phyloP scores from a whole-genome alignment of 2,113 vertebrate genomes.

The Myxocyprinus asiaticus region DNA sequence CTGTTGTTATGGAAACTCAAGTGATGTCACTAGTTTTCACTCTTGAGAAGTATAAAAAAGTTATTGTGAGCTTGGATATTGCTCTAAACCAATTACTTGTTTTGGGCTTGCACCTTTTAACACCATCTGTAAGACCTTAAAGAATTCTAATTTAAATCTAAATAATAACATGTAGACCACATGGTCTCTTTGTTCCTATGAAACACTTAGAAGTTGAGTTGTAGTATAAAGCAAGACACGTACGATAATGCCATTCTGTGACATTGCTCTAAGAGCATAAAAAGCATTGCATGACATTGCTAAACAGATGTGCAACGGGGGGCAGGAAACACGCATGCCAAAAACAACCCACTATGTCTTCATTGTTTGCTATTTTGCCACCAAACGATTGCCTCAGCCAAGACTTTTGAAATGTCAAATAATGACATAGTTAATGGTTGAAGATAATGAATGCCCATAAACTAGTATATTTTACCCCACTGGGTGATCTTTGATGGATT shows the following conservation, averaged over 20 bases:
- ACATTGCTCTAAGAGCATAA: not conserved
- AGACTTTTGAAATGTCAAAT: not conserved
- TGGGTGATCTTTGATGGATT: conserved; percentile 29
- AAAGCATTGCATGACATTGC: too few relatives aligned
- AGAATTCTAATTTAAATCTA: not conserved
- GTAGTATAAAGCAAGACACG: not conserved
- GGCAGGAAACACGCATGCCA: too few relatives aligned
- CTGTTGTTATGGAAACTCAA: conserved; percentile 4
- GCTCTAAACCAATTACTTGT: not conserved
- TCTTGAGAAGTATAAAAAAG: too few relatives aligned
- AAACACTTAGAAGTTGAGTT: not conserved
- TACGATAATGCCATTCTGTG: not conserved
- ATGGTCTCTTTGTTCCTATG: not conserved
- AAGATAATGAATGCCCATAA: conserved; percentile 26
- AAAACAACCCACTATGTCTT: not conserved
- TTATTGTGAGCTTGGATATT: not conserved
- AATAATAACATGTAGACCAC: not conserved
- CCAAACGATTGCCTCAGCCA: conserved; percentile 12
- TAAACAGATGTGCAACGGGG: too few relatives aligned
- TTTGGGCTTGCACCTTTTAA: not conserved
- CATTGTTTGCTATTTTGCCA: not conserved
- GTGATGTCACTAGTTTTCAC: not conserved
- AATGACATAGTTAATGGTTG: not conserved
- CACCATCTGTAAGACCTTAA: not conserved
- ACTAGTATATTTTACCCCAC: conserved; percentile 12